These are phyloP conservation scores for Coleophora deauratella DNA, from an alignment of 2,888 invertebrate species.

Conservation along the genomic window DNA sequence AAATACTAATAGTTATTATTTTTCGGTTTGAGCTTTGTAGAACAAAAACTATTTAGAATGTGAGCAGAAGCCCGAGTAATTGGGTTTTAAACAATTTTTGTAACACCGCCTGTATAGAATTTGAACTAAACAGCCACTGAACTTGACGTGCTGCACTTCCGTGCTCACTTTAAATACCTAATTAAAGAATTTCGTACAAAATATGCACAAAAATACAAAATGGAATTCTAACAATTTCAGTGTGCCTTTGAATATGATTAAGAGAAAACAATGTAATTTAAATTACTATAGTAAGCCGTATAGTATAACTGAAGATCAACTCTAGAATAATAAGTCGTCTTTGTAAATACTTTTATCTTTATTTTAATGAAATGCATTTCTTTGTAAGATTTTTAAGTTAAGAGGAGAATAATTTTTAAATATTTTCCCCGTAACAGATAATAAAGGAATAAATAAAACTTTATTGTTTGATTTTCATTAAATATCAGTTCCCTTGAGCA, in stretches of 20 bases:
- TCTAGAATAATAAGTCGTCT: conserved; percentile 29
- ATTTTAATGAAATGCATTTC: conserved; percentile 71
- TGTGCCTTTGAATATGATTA: conserved; percentile 46
- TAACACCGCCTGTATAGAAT: too few relatives aligned
- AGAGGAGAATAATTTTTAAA: conserved; percentile 64
- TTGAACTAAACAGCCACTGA: too few relatives aligned
- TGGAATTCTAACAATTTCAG: conserved; percentile 15
- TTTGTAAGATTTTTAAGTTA: conserved; percentile 57
- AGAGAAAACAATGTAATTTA: conserved; percentile 47
- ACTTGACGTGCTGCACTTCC: conserved; percentile 6
- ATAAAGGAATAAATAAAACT: conserved; percentile 62
- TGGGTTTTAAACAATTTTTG: too few relatives aligned
- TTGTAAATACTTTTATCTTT: conserved; percentile 68
- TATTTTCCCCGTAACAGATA: conserved; percentile 69
- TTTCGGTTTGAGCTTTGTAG: too few relatives aligned
- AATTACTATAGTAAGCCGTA: conserved; percentile 32
- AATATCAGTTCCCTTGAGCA: not conserved
- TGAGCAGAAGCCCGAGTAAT: too few relatives aligned
- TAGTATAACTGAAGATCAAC: conserved; percentile 21
- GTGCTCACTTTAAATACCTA: conserved; percentile 62
- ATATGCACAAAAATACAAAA: conserved; percentile 26
- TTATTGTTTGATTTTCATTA: conserved; percentile 20
- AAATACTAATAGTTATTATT: too few relatives aligned
- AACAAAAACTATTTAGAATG: too few relatives aligned
- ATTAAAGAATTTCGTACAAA: conserved; percentile 19